Base-by-base conservation (phyloP, 2,113 vertebrate genomes). In the Apistogramma diplotaenia region DNA sequence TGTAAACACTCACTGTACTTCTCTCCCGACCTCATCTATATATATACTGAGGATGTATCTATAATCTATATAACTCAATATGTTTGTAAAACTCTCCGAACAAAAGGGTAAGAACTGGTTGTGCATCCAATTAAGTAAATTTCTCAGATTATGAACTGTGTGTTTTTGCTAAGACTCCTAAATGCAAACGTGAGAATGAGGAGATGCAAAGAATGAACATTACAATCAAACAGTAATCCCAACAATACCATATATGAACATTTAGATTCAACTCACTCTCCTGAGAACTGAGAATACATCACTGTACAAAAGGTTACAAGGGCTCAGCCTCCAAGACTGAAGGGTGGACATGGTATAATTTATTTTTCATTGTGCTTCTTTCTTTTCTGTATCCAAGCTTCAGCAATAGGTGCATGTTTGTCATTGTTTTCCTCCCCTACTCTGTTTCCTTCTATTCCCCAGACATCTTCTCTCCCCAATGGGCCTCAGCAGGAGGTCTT, bases 401-500 rank as follows among this genome's bases (percentile, higher is more conserved):
- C 35, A 61, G 33, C 70, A 78, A 40, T 58, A 57, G 79, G 59
- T 49, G n/a, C 51, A 33, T 56, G 43, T 75, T 43, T 74, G 56
- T 86, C 81, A 33, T 25, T 16, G 15, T 62, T 79, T 74, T 80
- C 9, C 25, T 76, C 5, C 35, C 46, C 57, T 81, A 31, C 25
- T 84, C 43, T 81, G 40, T 80, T 70, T 75, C 25, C 53, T 59
- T 85, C 55, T 73, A 33, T 72, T 84, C 78, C 61, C 79, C 73
- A 84, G 75, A 82, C 70, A 55, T 49, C 54, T 59, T 31, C 18
- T 65, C 23, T 81, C 46, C 83, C 83, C 71, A 3, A 8, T 59
- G 75, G 81, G 74, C 51, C 53, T 54, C 83, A 86, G 85, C 73
- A 54, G 83, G 81, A 73, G 74, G 83, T 78, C 70, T 81, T 76